These are phyloP conservation scores for Castor canadensis DNA, from an alignment of 2,113 vertebrate species.

Conservation along the genomic window DNA sequence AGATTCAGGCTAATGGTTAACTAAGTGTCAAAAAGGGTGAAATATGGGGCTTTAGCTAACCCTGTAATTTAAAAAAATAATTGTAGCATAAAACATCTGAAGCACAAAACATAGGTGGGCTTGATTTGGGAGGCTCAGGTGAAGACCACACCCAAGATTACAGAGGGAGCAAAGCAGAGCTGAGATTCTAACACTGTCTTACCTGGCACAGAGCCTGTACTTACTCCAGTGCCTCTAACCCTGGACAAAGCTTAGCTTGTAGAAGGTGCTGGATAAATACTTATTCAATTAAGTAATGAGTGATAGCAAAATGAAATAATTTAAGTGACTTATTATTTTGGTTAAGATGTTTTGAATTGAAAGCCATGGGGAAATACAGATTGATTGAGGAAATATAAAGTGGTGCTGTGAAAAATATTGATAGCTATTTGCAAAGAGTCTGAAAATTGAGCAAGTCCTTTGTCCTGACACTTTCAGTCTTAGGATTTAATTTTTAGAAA, in stretches of 20 bases:
- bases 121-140: not conserved
- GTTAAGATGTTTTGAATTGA: not conserved
- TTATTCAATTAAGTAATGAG: not conserved
- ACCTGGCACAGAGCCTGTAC: no score
- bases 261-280: not conserved
- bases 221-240: not conserved
- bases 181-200: not conserved
- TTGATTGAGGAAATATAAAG: not conserved
- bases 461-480: not conserved
- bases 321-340: not conserved
- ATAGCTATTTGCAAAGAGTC: not conserved
- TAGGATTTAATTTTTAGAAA: constrained; percentile 5
- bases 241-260: not conserved
- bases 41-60: not conserved
- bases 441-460: not conserved
- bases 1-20: not conserved
- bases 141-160: not conserved
- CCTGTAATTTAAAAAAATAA: not conserved
- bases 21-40: not conserved
- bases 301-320: not conserved
- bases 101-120: no score
- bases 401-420: no score
- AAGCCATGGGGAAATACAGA: not conserved
- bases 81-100: no score
- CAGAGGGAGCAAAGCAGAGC: not conserved